Percentiles rank a stretch among this genome's conserved stretches.
Conservation (phyloP, 2,113 vertebrate genomes). For the Cinclus cinclus region DNA sequence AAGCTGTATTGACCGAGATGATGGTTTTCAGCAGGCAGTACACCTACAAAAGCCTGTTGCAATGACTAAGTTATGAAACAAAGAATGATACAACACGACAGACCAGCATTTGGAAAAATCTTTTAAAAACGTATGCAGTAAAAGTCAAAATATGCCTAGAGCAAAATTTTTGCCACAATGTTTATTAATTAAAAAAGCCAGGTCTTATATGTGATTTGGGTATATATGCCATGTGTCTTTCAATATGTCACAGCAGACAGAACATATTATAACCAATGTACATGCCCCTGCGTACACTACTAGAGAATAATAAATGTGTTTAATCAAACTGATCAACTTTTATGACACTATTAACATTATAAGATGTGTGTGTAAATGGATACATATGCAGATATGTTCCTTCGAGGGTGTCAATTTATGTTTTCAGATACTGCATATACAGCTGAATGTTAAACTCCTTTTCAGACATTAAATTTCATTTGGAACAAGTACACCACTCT, state of each 20-base stretch:
- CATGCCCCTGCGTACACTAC: neutral
- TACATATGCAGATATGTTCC: neutral
- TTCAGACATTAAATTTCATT: constrained; percentile 28
- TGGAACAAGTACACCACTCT: neutral
- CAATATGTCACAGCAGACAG: constrained; percentile 31
- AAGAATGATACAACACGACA: neutral
- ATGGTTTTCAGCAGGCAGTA: neutral
- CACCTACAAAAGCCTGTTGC: neutral
- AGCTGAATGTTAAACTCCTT: neutral
- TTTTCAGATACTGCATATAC: neutral
- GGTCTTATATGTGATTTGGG: neutral
- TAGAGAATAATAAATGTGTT: neutral
- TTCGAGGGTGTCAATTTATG: neutral
- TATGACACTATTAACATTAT: neutral
- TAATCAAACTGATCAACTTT: constrained; percentile 1
- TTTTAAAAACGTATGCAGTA: constrained; percentile 18
- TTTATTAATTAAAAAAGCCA: constrained; percentile 44
- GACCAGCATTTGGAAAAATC: constrained; percentile 2
- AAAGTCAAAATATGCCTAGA: constrained; percentile 29
- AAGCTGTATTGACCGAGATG: neutral
- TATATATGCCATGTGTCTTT: constrained; percentile 27
- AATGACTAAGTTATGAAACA: neutral
- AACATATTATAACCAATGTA: neutral
- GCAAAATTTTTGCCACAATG: constrained; percentile 17
- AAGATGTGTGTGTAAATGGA: neutral